Evolutionary conservation across 1,140 invertebrate genomes (phyloP).

Genomic region (Heterodera carotae): DNA sequence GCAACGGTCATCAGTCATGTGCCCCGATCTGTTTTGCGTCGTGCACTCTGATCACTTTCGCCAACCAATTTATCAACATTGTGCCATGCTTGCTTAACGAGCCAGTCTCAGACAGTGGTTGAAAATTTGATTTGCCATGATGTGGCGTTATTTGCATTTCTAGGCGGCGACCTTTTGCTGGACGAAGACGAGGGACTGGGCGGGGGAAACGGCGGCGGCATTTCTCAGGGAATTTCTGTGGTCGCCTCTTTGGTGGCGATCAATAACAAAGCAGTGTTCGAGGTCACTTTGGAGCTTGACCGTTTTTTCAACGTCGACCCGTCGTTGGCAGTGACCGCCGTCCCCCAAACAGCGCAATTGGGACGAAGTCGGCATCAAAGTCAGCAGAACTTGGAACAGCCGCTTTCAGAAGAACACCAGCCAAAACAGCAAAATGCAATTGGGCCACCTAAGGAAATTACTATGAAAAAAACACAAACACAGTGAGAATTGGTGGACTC

Average conservation of each 20-base stretch:
- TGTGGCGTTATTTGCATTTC: too few species aligned
- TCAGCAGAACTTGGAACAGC: conserved; percentile 15
- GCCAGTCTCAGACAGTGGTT: neutral
- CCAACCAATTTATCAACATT: conserved; percentile 33
- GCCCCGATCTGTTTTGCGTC: conserved; percentile 41
- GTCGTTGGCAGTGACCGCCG: conserved; percentile 16
- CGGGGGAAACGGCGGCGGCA: conserved; percentile 4
- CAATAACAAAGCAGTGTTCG: conserved; percentile 41
- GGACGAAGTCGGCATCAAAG: conserved; percentile 20
- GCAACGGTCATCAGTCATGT: conserved; percentile 14
- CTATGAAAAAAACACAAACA: neutral
- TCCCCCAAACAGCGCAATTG: conserved; percentile 10
- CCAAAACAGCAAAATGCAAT: neutral
- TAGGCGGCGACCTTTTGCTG: conserved; percentile 32
- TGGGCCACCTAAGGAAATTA: neutral
- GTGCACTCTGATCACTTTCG: conserved; percentile 42
- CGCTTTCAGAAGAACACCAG: neutral
- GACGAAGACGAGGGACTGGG: conserved; percentile 35
- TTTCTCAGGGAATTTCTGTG: neutral
- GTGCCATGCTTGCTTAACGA: conserved; percentile 31
- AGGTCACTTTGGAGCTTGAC: conserved; percentile 39
- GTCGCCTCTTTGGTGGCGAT: conserved; percentile 42
- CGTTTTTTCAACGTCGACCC: conserved; percentile 32
- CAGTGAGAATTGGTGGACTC: neutral
- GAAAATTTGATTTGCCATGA: neutral